phyloP scores from a whole-genome alignment of 2,797 vertebrate species.

The Vipera ursinii region DNA sequence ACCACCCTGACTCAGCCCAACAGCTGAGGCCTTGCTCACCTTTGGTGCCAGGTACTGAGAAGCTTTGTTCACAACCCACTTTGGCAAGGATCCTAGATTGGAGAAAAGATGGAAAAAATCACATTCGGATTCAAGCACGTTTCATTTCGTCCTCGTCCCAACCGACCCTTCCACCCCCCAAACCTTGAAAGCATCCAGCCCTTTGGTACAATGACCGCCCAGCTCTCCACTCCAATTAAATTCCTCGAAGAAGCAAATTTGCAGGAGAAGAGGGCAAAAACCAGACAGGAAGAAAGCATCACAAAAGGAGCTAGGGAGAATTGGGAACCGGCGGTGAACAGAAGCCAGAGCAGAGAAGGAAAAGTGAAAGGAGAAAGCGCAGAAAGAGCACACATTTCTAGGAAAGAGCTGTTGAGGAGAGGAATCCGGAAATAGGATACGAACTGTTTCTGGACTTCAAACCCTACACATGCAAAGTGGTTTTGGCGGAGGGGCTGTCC shows the following conservation, averaged over 20 bases:
- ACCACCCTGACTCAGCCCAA: neutral
- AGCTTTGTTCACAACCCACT: constrained; percentile 81
- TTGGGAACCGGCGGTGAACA: neutral
- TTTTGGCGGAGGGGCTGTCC: neutral
- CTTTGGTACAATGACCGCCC: neutral
- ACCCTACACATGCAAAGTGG: neutral
- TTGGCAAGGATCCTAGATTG: constrained; percentile 78
- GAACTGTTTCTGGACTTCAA: neutral
- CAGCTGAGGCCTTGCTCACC: constrained; percentile 61
- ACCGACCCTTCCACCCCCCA: neutral
- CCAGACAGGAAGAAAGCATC: neutral
- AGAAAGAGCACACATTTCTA: neutral
- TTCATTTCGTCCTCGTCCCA: neutral
- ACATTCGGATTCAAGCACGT: neutral
- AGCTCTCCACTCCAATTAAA: neutral
- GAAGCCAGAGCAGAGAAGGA: neutral
- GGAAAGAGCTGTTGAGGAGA: neutral
- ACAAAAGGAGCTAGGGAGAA: neutral
- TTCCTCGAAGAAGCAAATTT: neutral
- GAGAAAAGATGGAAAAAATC: neutral
- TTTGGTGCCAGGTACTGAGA: constrained; percentile 76
- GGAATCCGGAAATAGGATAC: neutral
- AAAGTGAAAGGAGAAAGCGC: neutral
- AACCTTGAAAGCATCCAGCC: neutral
- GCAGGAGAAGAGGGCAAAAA: neutral